Base-by-base conservation (phyloP, 2,797 vertebrate species). In the Oophaga sylvatica region DNA sequence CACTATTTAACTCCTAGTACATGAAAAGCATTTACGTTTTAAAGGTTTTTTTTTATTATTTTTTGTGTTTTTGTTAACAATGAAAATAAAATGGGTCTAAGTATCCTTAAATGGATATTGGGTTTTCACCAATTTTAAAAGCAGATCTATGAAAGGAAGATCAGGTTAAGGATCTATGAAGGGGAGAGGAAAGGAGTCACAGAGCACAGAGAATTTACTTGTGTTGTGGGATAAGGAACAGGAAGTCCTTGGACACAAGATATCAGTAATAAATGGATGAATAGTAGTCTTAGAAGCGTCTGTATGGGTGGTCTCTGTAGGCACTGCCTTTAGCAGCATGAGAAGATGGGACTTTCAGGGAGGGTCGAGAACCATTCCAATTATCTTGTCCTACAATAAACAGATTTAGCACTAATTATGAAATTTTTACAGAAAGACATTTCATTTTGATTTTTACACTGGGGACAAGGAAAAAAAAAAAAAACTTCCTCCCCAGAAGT, bases 151-250 rank as follows among this genome's bases (percentile, higher is more conserved):
- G 78, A 94, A 94, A 92, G 95, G 94, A 94, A 95, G 93, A 94
- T 94, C 93, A 92, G 88, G 93, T 65, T 67, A 48, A 93, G 93
- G 94, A 94, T 94, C 92, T 26, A n/a, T 65, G 92, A 95, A 26
- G 53, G 48, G 93, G 92, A 95, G 91, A 29, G 92, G 26, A 93
- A 94, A 93, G 93, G 95, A 93, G 63, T 89, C 88, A 83, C 88
- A 87, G 29, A 89, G 88, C 80, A 89, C 88, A 93, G 96, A 97
- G 96, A 99, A 98, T 99, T 89, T 99, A 99, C 98, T 99, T 99
- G 98, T 98, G 95, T 93, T 96, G 97, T 96, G 96, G 96, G 96
- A 93, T 97, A 98, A 97, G 97, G 96, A 96, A 97, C 96, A 95
- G 97, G 97, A 79, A 97, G 97, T 97, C 97, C 94, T 91, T 95